Percentiles rank a stretch among this genome's conserved stretches.
phyloP scores from a whole-genome alignment of 2,797 vertebrate genomes.

The Lophius americanus region DNA sequence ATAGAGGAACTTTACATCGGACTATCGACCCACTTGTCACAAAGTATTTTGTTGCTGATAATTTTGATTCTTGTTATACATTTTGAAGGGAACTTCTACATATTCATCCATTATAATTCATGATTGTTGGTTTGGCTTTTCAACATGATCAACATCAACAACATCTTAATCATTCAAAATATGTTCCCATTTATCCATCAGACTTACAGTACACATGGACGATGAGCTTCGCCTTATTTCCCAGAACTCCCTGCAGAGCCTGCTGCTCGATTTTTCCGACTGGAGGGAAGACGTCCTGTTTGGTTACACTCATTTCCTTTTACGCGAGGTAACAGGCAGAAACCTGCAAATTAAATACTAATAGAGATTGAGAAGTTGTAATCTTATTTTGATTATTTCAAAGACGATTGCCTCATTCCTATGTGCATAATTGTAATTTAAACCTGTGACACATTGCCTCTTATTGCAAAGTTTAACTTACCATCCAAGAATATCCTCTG shows the following conservation, averaged over 20 bases:
- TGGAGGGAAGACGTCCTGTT: conserved; percentile 98
- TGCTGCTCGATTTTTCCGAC: conserved; percentile 95
- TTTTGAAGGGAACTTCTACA: background rate
- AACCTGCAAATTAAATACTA: background rate
- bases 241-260: conserved; percentile 96
- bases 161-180: background rate
- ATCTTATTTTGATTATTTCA: too few species aligned
- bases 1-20: background rate
- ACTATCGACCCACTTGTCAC: background rate
- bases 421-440: too few species aligned
- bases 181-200: conserved; percentile 55
- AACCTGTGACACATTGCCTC: background rate
- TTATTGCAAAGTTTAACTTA: background rate
- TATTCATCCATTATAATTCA: too few species aligned
- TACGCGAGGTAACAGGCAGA: conserved; percentile 78
- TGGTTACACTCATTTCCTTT: conserved; percentile 95
- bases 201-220: conserved; percentile 98
- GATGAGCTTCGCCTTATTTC: conserved; percentile 97
- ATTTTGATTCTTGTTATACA: background rate
- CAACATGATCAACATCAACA: background rate
- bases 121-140: too few species aligned
- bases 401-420: too few species aligned
- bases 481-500: background rate
- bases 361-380: too few species aligned
- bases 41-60: background rate